Conservation (phyloP, 2,888 invertebrate species). For the Hirtodrosophila duncani region DNA sequence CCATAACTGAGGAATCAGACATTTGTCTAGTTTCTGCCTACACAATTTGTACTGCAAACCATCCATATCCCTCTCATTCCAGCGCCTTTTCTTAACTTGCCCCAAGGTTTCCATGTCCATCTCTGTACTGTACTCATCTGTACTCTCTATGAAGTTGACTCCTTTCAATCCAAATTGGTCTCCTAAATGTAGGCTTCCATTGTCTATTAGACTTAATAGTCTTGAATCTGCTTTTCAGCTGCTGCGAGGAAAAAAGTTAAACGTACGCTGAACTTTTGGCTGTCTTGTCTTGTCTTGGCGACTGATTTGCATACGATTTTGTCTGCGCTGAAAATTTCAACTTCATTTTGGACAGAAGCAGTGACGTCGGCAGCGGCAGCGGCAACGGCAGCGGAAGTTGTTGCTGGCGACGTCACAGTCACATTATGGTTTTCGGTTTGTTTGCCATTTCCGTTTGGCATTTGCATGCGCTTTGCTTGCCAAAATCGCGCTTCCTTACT, state of each 20-base stretch:
- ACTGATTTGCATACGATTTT: constrained; percentile 74
- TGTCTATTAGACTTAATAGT: too few relatives aligned
- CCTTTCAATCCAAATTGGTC: too few relatives aligned
- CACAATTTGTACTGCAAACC: too few relatives aligned
- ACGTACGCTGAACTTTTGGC: constrained; percentile 73
- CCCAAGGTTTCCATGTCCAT: too few relatives aligned
- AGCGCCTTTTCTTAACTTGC: too few relatives aligned
- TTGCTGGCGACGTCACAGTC: constrained; percentile 51
- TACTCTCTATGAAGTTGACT: too few relatives aligned
- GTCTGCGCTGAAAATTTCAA: constrained; percentile 57
- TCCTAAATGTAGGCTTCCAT: too few relatives aligned
- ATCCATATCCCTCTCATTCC: too few relatives aligned
- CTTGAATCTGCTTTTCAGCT: too few relatives aligned
- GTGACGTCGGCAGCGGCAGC: constrained; percentile 36
- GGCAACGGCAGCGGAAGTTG: constrained; percentile 50
- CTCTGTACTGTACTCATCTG: too few relatives aligned
- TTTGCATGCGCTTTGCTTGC: constrained; percentile 61
- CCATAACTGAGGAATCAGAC: too few relatives aligned
- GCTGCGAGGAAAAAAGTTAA: constrained; percentile 65
- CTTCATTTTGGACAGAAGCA: constrained; percentile 46
- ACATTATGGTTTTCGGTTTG: constrained; percentile 73
- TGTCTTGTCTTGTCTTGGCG: constrained; percentile 40
- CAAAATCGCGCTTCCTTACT: constrained; percentile 14
- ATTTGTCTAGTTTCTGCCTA: too few relatives aligned
- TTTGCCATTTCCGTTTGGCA: constrained; percentile 71